These are phyloP conservation scores for Stegophylla sp. DNA, from an alignment of 2,888 invertebrate genomes.

Conservation along the genomic window DNA sequence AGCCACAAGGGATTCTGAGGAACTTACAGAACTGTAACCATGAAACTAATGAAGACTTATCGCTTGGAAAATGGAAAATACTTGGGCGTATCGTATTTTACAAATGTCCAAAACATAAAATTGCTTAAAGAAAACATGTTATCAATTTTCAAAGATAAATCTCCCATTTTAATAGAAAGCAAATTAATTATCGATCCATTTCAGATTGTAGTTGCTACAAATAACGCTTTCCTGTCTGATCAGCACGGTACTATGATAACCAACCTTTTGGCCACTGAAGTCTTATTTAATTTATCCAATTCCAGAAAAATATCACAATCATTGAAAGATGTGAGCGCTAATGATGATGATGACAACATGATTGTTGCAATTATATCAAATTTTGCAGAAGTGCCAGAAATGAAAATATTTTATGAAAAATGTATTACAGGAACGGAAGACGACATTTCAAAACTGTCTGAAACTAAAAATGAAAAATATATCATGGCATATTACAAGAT, in stretches of 20 bases:
- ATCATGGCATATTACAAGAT: conserved; percentile 73
- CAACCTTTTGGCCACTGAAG: conserved; percentile 71
- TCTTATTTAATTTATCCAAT: conserved; percentile 73
- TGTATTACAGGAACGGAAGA: conserved; percentile 69
- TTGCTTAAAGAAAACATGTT: conserved; percentile 23
- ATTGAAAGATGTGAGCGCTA: conserved; percentile 72
- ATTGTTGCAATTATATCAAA: conserved; percentile 66
- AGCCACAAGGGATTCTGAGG: too few species aligned
- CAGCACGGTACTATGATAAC: conserved; percentile 69
- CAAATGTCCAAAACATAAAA: conserved; percentile 36
- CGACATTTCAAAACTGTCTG: conserved; percentile 66
- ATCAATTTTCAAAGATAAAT: conserved; percentile 25
- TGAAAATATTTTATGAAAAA: conserved; percentile 65
- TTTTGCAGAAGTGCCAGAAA: conserved; percentile 62
- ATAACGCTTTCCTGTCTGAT: conserved; percentile 70
- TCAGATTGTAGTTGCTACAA: conserved; percentile 73
- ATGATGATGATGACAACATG: conserved; percentile 66
- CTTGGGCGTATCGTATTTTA: conserved; percentile 44
- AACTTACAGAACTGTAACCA: too few species aligned
- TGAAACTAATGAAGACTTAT: conserved; percentile 15
- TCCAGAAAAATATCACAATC: conserved; percentile 76
- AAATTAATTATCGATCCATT: conserved; percentile 70
- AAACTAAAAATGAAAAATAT: conserved; percentile 67
- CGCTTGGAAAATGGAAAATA: conserved; percentile 37
- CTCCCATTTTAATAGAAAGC: conserved; percentile 70